These are phyloP conservation scores for Graphium colonna DNA, from an alignment of 2,888 invertebrate species.

Conservation along the genomic window DNA sequence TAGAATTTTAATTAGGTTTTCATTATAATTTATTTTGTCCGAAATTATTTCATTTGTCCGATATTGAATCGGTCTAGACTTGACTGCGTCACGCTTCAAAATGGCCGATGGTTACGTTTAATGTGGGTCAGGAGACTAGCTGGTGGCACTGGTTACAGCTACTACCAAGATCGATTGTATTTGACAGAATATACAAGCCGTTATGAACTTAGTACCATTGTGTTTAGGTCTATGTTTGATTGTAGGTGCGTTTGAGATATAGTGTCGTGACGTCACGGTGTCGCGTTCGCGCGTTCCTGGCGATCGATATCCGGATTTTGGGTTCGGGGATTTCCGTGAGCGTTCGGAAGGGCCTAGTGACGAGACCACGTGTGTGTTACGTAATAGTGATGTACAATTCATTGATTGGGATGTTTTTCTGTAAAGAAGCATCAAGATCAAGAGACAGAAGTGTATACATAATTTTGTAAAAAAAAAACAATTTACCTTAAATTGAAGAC, in stretches of 20 bases:
- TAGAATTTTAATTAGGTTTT: too few relatives aligned
- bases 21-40: too few relatives aligned
- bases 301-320: constrained; percentile 57
- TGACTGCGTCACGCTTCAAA: constrained; percentile 4
- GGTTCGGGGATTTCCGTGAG: constrained; percentile 50
- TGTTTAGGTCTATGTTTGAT: constrained; percentile 18
- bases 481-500: too few relatives aligned
- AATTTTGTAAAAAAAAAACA: too few relatives aligned
- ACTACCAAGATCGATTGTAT: constrained; percentile 27
- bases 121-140: constrained; percentile 70
- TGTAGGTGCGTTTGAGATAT: constrained; percentile 8
- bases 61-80: constrained; percentile 6
- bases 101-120: constrained; percentile 32
- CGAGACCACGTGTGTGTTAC: constrained; percentile 70
- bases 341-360: constrained; percentile 50
- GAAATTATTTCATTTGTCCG: too few relatives aligned
- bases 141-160: constrained; percentile 30
- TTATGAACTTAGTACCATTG: constrained; percentile 25
- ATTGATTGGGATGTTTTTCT: constrained; percentile 62
- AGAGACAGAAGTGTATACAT: too few relatives aligned
- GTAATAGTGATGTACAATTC: constrained; percentile 65
- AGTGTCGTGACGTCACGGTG: constrained; percentile 64
- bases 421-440: constrained; percentile 37
- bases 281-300: constrained; percentile 56
- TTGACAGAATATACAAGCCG: constrained; percentile 9